These are phyloP conservation scores for Nothobranchius furzeri DNA, from an alignment of 2,113 vertebrate genomes.

Conservation along the genomic window DNA sequence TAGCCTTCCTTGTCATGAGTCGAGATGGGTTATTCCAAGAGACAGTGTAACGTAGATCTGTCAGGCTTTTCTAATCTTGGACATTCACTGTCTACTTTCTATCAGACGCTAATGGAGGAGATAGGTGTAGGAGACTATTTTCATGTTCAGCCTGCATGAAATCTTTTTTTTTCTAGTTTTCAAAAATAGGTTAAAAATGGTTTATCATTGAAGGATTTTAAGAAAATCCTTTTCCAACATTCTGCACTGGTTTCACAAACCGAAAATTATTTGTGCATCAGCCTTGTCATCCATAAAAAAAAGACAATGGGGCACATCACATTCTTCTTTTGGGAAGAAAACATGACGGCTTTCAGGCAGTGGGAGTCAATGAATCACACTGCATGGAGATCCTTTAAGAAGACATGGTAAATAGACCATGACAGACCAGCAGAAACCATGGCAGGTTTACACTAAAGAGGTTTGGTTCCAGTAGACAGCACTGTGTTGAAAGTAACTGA, in stretches of 20 bases:
- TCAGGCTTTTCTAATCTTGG: too few species aligned
- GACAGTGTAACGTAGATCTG: too few species aligned
- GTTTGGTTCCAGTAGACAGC: conserved; percentile 1
- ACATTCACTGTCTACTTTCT: too few species aligned
- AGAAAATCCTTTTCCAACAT: not conserved
- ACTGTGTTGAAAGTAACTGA: conserved; percentile 3
- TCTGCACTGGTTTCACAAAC: conserved; percentile 17
- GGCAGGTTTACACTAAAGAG: conserved; percentile 32
- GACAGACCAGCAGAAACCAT: conserved; percentile 38
- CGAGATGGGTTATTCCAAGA: too few species aligned
- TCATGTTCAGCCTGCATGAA: too few species aligned
- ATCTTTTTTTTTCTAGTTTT: too few species aligned
- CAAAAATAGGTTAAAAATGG: too few species aligned
- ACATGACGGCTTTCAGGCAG: conserved; percentile 64
- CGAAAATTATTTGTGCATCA: conserved; percentile 44
- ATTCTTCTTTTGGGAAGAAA: conserved; percentile 66
- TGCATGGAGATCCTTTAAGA: conserved; percentile 55
- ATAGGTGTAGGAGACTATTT: too few species aligned
- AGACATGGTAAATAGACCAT: conserved; percentile 34
- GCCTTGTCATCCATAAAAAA: conserved; percentile 67
- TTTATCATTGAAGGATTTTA: not conserved
- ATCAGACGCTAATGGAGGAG: too few species aligned
- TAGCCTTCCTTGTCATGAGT: too few species aligned
- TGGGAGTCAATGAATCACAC: conserved; percentile 60
- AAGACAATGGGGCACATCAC: conserved; percentile 74